Conservation (phyloP, 1,140 invertebrate species). For the Aphelenchoides besseyi region DNA sequence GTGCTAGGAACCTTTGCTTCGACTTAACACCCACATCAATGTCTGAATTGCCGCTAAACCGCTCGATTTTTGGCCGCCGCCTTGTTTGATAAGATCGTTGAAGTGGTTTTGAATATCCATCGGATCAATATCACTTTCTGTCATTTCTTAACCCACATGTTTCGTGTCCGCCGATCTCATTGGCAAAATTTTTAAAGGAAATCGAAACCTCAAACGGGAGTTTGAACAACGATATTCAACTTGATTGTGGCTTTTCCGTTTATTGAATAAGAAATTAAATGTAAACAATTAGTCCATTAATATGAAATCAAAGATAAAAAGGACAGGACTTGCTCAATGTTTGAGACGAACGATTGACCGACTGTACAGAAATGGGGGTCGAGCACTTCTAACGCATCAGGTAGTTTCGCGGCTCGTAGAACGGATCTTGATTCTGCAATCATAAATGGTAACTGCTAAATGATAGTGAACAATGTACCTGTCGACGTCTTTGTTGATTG, state of each 20-base stretch:
- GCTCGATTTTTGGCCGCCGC: conserved; percentile 43
- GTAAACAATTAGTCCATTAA: too few relatives aligned
- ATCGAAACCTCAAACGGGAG: too few relatives aligned
- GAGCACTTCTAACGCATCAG: conserved; percentile 33
- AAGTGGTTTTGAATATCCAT: not conserved
- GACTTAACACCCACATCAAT: conserved; percentile 33
- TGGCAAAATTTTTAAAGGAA: too few relatives aligned
- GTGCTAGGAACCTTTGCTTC: conserved; percentile 39
- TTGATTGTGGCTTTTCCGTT: too few relatives aligned
- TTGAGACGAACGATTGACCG: not conserved
- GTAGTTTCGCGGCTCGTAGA: conserved; percentile 45
- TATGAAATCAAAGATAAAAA: too few relatives aligned
- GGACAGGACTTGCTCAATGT: not conserved
- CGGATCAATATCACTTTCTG: too few relatives aligned
- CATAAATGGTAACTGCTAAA: not conserved
- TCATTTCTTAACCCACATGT: too few relatives aligned
- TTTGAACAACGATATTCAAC: too few relatives aligned
- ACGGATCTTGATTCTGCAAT: conserved; percentile 27
- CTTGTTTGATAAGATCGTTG: conserved; percentile 23
- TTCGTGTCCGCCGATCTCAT: too few relatives aligned
- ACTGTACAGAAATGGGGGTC: not conserved
- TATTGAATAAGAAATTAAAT: too few relatives aligned
- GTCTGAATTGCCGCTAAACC: conserved; percentile 57
- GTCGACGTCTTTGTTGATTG: not conserved
- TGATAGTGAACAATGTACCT: not conserved